Evolutionary conservation across 2,797 vertebrate species (phyloP).

Genomic region (Sandelia bainsii): DNA sequence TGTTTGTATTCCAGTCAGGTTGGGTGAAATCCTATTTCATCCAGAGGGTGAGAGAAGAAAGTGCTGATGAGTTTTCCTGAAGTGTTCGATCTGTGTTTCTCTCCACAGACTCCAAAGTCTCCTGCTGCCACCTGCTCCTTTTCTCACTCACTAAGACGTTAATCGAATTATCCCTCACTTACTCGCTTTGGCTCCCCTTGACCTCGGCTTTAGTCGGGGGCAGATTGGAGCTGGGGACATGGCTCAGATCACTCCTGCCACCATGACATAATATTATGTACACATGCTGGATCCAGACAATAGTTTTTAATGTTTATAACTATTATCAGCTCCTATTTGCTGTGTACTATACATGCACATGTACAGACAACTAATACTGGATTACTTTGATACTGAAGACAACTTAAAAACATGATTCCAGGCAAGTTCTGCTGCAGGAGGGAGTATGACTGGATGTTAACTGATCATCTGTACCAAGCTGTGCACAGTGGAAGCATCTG

Average conservation of each 20-base stretch:
- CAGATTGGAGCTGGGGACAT: background rate
- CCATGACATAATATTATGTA: no score
- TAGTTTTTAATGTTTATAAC: no score
- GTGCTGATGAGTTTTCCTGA: conserved; percentile 34
- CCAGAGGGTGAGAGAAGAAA: conserved; percentile 2
- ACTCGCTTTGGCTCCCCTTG: conserved; percentile 23
- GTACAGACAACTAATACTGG: no score
- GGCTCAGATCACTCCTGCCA: no score
- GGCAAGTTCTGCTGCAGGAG: no score
- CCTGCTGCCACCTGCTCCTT: conserved; percentile 15
- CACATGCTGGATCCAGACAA: background rate
- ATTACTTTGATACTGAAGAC: no score
- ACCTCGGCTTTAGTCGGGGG: conserved; percentile 11
- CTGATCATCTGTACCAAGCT: no score
- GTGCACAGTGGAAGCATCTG: no score
- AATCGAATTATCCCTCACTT: conserved; percentile 60
- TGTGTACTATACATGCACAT: no score
- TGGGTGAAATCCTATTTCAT: conserved; percentile 23
- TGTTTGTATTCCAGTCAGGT: conserved; percentile 10
- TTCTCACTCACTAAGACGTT: conserved; percentile 60
- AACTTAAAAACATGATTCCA: no score
- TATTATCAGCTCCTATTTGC: no score
- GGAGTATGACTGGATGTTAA: no score
- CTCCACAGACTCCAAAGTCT: conserved; percentile 5
- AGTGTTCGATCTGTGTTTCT: conserved; percentile 19